A percentile compares a stretch with the other conserved stretches of the same genome.
Conservation (phyloP, 2,888 invertebrate genomes). For the Melanchra persicariae region DNA sequence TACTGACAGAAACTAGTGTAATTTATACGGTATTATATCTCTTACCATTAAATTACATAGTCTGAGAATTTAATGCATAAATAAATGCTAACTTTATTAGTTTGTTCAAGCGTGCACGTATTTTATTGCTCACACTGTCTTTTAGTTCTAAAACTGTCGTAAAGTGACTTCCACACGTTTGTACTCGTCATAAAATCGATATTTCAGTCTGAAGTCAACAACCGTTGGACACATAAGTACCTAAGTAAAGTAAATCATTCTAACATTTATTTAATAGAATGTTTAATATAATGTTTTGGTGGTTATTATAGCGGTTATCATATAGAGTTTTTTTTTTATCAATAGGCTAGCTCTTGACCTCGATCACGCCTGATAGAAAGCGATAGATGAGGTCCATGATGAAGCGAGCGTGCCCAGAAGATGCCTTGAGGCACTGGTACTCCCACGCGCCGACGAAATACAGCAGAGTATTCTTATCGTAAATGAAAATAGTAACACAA, state of each 20-base stretch:
- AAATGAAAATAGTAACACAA: no score
- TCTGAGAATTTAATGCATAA: neutral
- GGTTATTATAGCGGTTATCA: neutral
- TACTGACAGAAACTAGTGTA: neutral
- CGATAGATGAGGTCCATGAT: no score
- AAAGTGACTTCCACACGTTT: slow-evolving; percentile 31
- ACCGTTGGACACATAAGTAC: neutral
- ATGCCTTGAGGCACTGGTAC: no score
- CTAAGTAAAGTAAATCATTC: neutral
- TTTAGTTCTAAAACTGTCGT: slow-evolving; percentile 11
- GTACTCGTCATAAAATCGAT: slow-evolving; percentile 40
- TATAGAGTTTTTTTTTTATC: no score
- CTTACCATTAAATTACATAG: neutral
- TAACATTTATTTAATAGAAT: neutral
- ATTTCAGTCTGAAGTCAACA: slow-evolving; percentile 22
- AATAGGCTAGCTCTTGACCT: no score
- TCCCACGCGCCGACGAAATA: no score
- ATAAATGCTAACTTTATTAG: neutral
- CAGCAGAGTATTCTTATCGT: no score
- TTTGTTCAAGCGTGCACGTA: slow-evolving; percentile 2
- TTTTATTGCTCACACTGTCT: slow-evolving; percentile 17
- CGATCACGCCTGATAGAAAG: no score
- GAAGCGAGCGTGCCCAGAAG: no score
- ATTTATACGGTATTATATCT: neutral
- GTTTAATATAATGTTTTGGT: neutral